phyloP scores from a whole-genome alignment of 2,797 vertebrate species.

The Xyrichtys novacula region DNA sequence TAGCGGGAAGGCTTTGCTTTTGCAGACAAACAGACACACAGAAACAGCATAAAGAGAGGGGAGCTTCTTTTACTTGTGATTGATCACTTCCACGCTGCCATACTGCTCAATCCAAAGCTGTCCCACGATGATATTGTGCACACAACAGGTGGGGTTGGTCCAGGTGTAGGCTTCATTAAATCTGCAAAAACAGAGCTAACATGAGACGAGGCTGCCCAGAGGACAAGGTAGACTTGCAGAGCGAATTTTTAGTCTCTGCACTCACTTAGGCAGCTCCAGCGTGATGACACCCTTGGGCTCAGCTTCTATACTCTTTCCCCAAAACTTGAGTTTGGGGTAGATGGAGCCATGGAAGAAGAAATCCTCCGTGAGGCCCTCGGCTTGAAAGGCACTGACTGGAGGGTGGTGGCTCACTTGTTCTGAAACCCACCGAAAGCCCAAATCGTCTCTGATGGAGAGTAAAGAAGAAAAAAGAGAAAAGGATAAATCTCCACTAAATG shows the following conservation, averaged over 20 bases:
- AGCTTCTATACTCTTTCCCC: constrained; percentile 99
- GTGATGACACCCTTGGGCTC: constrained; percentile 97
- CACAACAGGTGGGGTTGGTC: constrained; percentile 98
- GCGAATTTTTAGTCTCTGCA: constrained; percentile 23
- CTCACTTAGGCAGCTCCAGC: constrained; percentile 96
- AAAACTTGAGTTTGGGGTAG: constrained; percentile 98
- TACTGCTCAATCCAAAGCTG: constrained; percentile 99
- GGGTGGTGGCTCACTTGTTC: constrained; percentile 99
- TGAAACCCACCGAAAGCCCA: constrained; percentile 95
- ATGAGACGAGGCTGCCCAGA: not conserved
- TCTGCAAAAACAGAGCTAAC: constrained; percentile 71
- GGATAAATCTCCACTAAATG: not conserved
- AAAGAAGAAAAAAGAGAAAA: not conserved
- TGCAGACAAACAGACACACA: constrained; percentile 15
- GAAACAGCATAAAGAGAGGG: not conserved
- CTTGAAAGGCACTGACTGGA: constrained; percentile 97
- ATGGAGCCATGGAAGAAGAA: constrained; percentile 98
- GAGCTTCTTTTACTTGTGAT: constrained; percentile 91
- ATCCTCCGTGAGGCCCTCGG: constrained; percentile 93
- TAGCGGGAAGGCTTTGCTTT: not conserved
- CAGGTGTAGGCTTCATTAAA: constrained; percentile 97
- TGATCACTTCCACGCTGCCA: constrained; percentile 95
- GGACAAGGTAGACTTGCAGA: not conserved
- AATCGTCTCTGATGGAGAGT: constrained; percentile 89
- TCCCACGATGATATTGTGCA: constrained; percentile 98